phyloP scores from a whole-genome alignment of 2,797 vertebrate species.

The Poecilia wingei region DNA sequence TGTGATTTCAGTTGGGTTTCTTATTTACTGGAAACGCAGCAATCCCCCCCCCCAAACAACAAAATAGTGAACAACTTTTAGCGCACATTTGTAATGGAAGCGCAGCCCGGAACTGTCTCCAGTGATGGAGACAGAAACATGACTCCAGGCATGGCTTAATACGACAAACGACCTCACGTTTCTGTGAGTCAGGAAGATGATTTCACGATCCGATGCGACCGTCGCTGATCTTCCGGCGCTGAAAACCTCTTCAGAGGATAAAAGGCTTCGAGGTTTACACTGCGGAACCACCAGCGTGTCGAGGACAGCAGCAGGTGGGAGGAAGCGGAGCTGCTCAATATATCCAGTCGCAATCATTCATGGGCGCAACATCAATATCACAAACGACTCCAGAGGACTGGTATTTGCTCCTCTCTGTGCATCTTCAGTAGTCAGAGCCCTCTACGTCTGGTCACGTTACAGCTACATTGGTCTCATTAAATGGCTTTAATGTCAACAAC shows the following conservation, averaged over 20 bases:
- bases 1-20: too few species aligned
- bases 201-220: constrained; percentile 12
- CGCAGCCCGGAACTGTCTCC: too few species aligned
- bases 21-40: too few species aligned
- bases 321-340: not conserved
- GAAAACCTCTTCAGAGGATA: constrained; percentile 44
- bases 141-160: not conserved
- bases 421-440: not conserved
- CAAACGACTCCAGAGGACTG: not conserved
- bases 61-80: too few species aligned
- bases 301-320: not conserved
- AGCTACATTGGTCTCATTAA: not conserved
- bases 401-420: not conserved
- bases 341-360: not conserved
- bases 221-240: constrained; percentile 25
- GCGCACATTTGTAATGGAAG: too few species aligned
- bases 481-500: not conserved
- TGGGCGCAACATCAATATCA: not conserved
- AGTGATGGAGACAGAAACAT: not conserved
- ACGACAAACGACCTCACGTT: not conserved
- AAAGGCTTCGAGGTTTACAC: not conserved
- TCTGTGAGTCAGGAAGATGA: not conserved
- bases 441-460: not conserved
- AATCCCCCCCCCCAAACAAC: too few species aligned
- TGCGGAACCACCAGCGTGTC: not conserved